Evolutionary conservation across 2,113 vertebrate species (phyloP).

Genomic region (Actenoides hombroni): DNA sequence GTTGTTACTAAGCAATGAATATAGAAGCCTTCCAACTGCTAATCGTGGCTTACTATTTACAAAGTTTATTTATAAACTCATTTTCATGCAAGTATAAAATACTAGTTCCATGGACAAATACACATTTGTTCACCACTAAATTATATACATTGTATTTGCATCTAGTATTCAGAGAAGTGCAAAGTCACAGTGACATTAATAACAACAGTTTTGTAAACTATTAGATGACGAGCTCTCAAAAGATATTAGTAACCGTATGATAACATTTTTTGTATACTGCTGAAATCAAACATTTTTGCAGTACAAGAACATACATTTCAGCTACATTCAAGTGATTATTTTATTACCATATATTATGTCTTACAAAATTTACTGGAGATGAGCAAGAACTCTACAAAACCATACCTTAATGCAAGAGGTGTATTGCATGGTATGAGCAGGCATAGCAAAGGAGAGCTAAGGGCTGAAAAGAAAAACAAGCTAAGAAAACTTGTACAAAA

Average conservation of each 20-base stretch:
- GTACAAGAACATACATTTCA: constrained; percentile 65
- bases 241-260: constrained; percentile 2
- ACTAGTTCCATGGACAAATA: constrained; percentile 53
- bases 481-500: constrained; percentile 61
- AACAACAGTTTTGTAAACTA: constrained; percentile 54
- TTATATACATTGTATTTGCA: constrained; percentile 55
- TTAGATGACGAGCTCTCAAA: constrained; percentile 12
- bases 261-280: background rate
- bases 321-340: constrained; percentile 74
- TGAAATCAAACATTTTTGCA: constrained; percentile 53
- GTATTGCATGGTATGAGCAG: constrained; percentile 62
- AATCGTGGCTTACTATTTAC: constrained; percentile 49
- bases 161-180: constrained; percentile 61
- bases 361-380: constrained; percentile 73
- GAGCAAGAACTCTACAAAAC: constrained; percentile 68
- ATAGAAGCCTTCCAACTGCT: constrained; percentile 19
- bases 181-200: constrained; percentile 60
- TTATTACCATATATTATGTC: constrained; percentile 79
- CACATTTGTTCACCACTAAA: constrained; percentile 48
- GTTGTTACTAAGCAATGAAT: background rate
- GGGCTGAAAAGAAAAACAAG: constrained; percentile 29
- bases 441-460: constrained; percentile 48
- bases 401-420: constrained; percentile 69
- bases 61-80: constrained; percentile 61
- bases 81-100: constrained; percentile 65